Percentiles rank a stretch among this genome's conserved stretches.
Evolutionary conservation across 2,797 vertebrate species (phyloP).

Genomic region (Microhierax caerulescens): DNA sequence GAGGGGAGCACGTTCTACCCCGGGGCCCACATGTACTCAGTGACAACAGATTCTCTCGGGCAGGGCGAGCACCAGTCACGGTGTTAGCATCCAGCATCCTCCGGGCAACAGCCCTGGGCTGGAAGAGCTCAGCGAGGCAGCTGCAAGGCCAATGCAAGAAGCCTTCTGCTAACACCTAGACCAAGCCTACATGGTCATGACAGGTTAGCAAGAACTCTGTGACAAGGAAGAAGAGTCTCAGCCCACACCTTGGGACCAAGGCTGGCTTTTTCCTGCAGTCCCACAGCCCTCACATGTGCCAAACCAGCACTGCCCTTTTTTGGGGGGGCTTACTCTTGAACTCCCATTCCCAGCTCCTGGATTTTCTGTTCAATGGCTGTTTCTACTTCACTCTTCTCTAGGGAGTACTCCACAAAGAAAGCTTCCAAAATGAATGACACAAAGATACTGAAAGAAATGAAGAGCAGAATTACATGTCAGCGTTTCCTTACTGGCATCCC

Average conservation of each 20-base stretch:
- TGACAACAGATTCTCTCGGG: background rate
- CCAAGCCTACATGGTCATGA: background rate
- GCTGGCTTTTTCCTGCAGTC: background rate
- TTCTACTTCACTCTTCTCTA: slow-evolving; percentile 90
- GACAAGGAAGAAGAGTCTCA: background rate
- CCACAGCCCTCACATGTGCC: background rate
- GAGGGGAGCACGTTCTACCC: background rate
- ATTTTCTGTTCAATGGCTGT: slow-evolving; percentile 93
- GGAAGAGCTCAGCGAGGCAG: background rate
- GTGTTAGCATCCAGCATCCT: background rate
- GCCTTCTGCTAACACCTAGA: background rate
- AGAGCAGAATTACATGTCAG: background rate
- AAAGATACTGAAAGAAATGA: slow-evolving; percentile 82
- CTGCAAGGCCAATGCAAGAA: background rate
- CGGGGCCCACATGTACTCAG: background rate
- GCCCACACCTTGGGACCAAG: background rate
- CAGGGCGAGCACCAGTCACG: background rate
- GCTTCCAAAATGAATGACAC: slow-evolving; percentile 93
- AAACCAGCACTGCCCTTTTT: background rate
- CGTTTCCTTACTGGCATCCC: background rate
- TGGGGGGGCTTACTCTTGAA: slow-evolving; percentile 80
- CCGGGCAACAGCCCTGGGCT: background rate
- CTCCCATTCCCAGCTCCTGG: slow-evolving; percentile 86
- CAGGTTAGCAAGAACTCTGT: background rate
- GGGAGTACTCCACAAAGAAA: slow-evolving; percentile 91